Base-by-base conservation (phyloP, 2,797 vertebrate genomes). In the Natrix natrix region DNA sequence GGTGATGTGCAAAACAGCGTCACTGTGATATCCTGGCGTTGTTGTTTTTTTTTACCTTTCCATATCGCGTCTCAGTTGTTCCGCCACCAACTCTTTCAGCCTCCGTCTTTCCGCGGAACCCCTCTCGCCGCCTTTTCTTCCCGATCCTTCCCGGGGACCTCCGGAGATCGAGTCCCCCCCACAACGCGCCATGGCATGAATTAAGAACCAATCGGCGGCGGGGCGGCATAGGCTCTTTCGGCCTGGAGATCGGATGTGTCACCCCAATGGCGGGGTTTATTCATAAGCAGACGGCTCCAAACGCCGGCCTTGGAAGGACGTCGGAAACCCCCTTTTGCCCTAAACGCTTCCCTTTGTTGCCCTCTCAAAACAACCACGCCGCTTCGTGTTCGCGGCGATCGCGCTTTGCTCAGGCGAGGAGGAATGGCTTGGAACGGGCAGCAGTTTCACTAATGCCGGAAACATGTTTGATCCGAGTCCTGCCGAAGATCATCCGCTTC, bases 21-120 rank as follows among this genome's bases (percentile, higher is more conserved):
- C 69, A 8, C 74, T 24, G 20, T 24, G 37, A 83, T 22, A 83
- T 24, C 20, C 37, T 24, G 74, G 14, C 93, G n/a, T n/a, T 13
- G 13, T 16, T 0, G 0, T 66, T 14, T 66, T 63, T 28, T 63
- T 6, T 92, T 96, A 98, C 98, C 98, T 98, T 96, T 95, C 95
- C 83, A 99, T 94, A 74, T 99, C 98, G 93, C 95, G 97, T 94
- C 98, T 97, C 95, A 99, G 97, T 88, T 98, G 98, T 59, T 98
- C 97, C 56, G 98, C 97, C 93, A 98, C 94, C 91, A 90, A 90
- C 96, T 97, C 98, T 95, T 97, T 98, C 95, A 99, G 97, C 94
- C 98, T 97, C 96, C 98, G 98, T 95, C 98, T 97, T 97, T 98
- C 97, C 8, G 89, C 91, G 8, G 87, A 94, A 60, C 93, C 97